phyloP scores from a whole-genome alignment of 1,140 invertebrate genomes.

The Heterodera schachtii region DNA sequence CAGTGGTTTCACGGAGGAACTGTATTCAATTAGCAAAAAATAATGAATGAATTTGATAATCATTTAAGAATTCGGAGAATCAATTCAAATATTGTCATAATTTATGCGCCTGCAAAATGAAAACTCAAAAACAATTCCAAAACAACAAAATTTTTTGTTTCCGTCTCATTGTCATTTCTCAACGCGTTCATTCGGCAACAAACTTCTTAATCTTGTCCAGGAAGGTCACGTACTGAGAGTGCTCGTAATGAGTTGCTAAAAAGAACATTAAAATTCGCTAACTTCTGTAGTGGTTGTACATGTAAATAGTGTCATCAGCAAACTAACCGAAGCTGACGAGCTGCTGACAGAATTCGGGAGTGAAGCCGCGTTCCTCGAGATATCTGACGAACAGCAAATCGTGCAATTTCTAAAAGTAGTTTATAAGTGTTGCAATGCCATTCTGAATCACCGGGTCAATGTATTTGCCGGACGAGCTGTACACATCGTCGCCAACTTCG shows the following conservation, averaged over 20 bases:
- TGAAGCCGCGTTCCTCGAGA: slow-evolving; percentile 63
- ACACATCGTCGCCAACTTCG: slow-evolving; percentile 55
- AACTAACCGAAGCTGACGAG: slow-evolving; percentile 39
- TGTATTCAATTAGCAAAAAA: too few species aligned
- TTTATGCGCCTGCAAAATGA: too few species aligned
- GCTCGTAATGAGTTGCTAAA: slow-evolving; percentile 58
- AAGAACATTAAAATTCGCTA: neutral
- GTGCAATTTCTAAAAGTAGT: slow-evolving; percentile 49
- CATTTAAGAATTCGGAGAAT: too few species aligned
- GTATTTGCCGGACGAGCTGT: slow-evolving; percentile 62
- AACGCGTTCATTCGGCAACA: slow-evolving; percentile 27
- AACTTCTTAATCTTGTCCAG: slow-evolving; percentile 58
- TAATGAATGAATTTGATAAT: too few species aligned
- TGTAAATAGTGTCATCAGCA: slow-evolving; percentile 21
- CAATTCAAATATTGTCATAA: too few species aligned
- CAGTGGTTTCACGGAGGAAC: too few species aligned
- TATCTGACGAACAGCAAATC: slow-evolving; percentile 64
- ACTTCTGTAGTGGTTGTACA: slow-evolving; percentile 30
- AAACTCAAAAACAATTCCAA: too few species aligned
- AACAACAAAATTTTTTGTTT: too few species aligned
- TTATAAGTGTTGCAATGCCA: too few species aligned
- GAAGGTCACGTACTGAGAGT: slow-evolving; percentile 56
- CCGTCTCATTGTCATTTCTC: too few species aligned
- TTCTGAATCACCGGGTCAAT: slow-evolving; percentile 50
- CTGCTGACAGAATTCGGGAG: slow-evolving; percentile 56